Evolutionary conservation across 2,888 invertebrate genomes (phyloP).

Genomic region (Heliconius erato): DNA sequence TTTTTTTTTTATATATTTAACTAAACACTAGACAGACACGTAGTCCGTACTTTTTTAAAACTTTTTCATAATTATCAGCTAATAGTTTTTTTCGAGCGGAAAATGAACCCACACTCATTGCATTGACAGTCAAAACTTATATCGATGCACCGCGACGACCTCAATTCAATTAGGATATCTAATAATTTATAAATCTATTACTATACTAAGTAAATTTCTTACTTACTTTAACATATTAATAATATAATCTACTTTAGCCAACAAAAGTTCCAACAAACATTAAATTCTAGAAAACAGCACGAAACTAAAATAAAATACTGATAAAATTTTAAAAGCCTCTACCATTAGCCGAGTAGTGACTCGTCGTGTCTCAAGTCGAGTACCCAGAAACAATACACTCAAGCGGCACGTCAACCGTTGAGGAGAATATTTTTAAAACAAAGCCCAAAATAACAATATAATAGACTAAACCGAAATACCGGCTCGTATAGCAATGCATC

Average conservation of each 20-base stretch:
- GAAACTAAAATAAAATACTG: not conserved
- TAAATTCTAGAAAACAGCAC: not conserved
- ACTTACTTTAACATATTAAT: not conserved
- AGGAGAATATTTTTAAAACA: constrained; percentile 48
- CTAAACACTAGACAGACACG: too few relatives aligned
- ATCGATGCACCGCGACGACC: not conserved
- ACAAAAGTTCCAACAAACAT: not conserved
- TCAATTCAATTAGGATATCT: too few relatives aligned
- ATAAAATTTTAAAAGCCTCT: constrained; percentile 16
- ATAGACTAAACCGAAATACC: constrained; percentile 48
- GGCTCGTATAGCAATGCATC: constrained; percentile 45
- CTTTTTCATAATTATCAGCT: too few relatives aligned
- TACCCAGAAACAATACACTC: constrained; percentile 39
- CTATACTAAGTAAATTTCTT: not conserved
- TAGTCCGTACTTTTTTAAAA: too few relatives aligned
- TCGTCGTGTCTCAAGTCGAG: not conserved
- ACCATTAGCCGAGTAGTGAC: constrained; percentile 17
- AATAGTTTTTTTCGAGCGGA: not conserved
- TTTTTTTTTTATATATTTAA: too few relatives aligned
- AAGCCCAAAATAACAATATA: constrained; percentile 49
- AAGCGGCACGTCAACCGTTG: constrained; percentile 36
- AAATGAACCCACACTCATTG: not conserved
- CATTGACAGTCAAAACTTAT: not conserved
- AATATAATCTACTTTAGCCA: not conserved
- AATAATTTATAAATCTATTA: too few relatives aligned